phyloP scores from a whole-genome alignment of 1,140 invertebrate genomes.

The Scaptodrosophila lebanonensis region DNA sequence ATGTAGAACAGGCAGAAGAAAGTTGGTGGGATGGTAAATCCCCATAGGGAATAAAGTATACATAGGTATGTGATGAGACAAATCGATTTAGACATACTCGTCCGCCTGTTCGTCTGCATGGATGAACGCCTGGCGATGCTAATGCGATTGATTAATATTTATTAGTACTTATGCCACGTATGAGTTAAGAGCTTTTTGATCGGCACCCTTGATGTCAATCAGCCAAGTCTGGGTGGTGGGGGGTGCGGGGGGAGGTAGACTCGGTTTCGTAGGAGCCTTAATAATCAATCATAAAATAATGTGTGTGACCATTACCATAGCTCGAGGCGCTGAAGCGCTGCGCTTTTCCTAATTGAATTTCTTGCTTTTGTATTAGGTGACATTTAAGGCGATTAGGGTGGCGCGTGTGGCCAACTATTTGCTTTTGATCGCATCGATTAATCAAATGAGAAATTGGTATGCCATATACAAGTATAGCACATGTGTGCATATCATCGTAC shows the following conservation, averaged over 20 bases:
- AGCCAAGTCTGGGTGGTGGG: background rate
- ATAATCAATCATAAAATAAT: conserved; percentile 41
- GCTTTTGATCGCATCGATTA: conserved; percentile 37
- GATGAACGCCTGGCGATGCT: no score
- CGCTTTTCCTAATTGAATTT: conserved; percentile 44
- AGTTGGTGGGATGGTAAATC: no score
- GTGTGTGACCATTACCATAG: background rate
- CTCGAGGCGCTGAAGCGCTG: conserved; percentile 4
- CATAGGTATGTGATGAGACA: no score
- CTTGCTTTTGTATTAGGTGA: conserved; percentile 42
- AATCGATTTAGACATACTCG: no score
- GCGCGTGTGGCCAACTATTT: conserved; percentile 10
- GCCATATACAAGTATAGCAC: no score
- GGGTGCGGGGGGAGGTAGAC: background rate
- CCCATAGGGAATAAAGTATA: no score
- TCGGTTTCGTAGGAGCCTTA: conserved; percentile 11
- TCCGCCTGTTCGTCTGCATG: no score
- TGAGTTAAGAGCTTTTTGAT: no score
- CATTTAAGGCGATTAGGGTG: conserved; percentile 41
- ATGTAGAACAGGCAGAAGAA: no score
- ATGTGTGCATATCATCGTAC: no score
- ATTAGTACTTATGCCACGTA: no score
- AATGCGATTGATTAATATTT: background rate
- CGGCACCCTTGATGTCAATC: background rate
- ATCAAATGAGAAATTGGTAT: conserved; percentile 33